Evolutionary conservation across 2,113 vertebrate genomes (phyloP).

Genomic region (Clarias batrachus): DNA sequence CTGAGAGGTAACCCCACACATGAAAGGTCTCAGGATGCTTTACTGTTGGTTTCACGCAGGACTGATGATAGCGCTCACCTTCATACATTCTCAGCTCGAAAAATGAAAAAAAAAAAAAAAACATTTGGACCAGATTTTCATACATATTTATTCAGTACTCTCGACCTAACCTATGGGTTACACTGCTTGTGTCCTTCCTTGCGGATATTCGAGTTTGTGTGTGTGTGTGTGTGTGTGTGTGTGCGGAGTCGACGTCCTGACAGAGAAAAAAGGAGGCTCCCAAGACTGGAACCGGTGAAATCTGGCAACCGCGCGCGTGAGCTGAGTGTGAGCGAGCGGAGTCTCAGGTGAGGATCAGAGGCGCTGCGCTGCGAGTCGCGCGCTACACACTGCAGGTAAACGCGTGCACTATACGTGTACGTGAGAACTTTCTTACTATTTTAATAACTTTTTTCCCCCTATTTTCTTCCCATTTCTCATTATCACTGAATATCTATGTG

Average conservation of each 20-base stretch:
- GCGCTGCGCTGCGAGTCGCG: not conserved
- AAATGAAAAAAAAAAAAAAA: too few relatives aligned
- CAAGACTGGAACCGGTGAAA: not conserved
- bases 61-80: too few relatives aligned
- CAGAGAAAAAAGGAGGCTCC: not conserved
- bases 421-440: not conserved
- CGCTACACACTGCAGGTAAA: constrained; percentile 9
- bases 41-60: too few relatives aligned
- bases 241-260: not conserved
- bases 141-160: not conserved
- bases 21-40: too few relatives aligned
- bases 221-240: too few relatives aligned
- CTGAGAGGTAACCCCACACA: too few relatives aligned
- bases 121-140: too few relatives aligned
- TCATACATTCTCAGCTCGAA: too few relatives aligned
- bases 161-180: not conserved
- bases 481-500: not conserved
- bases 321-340: not conserved
- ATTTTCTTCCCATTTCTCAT: not conserved
- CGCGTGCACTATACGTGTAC: too few relatives aligned
- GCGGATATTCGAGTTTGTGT: not conserved
- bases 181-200: not conserved
- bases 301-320: not conserved
- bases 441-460: too few relatives aligned
- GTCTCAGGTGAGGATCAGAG: constrained; percentile 21